These are phyloP conservation scores for Ataeniobius toweri DNA, from an alignment of 2,797 vertebrate species.

Conservation along the genomic window DNA sequence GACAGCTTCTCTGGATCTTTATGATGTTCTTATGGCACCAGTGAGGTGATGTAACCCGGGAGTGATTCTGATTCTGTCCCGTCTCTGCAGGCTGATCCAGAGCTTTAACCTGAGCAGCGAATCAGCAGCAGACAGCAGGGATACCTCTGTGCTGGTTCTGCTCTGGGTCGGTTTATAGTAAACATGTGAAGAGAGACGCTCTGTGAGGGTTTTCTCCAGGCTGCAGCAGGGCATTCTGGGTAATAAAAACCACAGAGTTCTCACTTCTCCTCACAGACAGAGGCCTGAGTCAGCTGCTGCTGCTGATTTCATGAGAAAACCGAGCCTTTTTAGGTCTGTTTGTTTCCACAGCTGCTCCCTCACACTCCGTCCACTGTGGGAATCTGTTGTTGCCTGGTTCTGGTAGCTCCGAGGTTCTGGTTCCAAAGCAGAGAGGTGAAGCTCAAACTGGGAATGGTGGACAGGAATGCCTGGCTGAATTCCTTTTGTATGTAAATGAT, in stretches of 20 bases:
- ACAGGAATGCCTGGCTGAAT: neutral
- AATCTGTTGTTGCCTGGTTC: neutral
- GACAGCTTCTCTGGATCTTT: too few relatives aligned
- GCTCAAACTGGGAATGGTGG: neutral
- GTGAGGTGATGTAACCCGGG: too few relatives aligned
- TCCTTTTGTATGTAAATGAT: slow-evolving; percentile 35
- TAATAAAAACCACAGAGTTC: slow-evolving; percentile 28
- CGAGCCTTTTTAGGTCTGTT: too few relatives aligned
- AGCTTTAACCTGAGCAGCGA: too few relatives aligned
- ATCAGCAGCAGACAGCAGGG: neutral
- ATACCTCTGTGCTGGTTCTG: too few relatives aligned
- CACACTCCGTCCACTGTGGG: too few relatives aligned
- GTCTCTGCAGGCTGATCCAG: too few relatives aligned
- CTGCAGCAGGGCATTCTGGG: slow-evolving; percentile 43
- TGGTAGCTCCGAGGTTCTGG: neutral
- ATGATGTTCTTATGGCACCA: too few relatives aligned
- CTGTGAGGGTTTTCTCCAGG: slow-evolving; percentile 13
- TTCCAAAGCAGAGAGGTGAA: too few relatives aligned
- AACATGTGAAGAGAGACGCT: neutral
- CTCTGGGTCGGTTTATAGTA: neutral
- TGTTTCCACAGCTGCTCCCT: neutral
- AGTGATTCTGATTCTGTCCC: too few relatives aligned
- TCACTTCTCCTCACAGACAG: neutral
- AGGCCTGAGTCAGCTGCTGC: neutral
- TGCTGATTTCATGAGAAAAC: neutral